These are phyloP conservation scores for Mellilla xanthometata DNA, from an alignment of 2,888 invertebrate species.

Conservation along the genomic window DNA sequence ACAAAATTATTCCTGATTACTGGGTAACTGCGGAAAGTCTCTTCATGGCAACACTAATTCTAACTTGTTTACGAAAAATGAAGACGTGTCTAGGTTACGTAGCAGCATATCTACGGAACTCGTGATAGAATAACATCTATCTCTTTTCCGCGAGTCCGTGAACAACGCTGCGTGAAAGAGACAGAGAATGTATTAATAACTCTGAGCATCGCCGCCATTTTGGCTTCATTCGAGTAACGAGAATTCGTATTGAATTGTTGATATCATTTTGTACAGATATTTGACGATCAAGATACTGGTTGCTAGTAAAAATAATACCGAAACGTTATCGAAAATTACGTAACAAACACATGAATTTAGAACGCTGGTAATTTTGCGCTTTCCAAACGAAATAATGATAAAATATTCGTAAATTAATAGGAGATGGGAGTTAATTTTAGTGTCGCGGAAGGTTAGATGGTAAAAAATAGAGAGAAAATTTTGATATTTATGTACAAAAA, in stretches of 20 bases:
- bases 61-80: slow-evolving; percentile 74
- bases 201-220: slow-evolving; percentile 75
- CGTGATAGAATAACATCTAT: slow-evolving; percentile 59
- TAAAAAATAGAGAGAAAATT: slow-evolving; percentile 25
- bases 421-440: slow-evolving; percentile 25
- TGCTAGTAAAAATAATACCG: slow-evolving; percentile 1
- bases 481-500: slow-evolving; percentile 20
- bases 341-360: slow-evolving; percentile 26
- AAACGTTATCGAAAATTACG: slow-evolving; percentile 17
- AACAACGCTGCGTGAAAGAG: slow-evolving; percentile 43
- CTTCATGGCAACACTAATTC: slow-evolving; percentile 56
- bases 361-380: slow-evolving; percentile 23
- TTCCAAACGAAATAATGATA: slow-evolving; percentile 39
- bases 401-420: slow-evolving; percentile 51
- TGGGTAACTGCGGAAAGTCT: slow-evolving; percentile 16
- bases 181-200: slow-evolving; percentile 69
- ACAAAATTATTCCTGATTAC: background rate
- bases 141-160: slow-evolving; percentile 47
- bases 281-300: slow-evolving; percentile 6
- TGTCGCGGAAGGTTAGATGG: slow-evolving; percentile 36
- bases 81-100: slow-evolving; percentile 81
- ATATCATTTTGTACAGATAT: slow-evolving; percentile 40
- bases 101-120: slow-evolving; percentile 63
- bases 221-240: slow-evolving; percentile 67
- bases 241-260: slow-evolving; percentile 53